phyloP scores from a whole-genome alignment of 2,797 vertebrate species.

The Atherinosoma microstoma region DNA sequence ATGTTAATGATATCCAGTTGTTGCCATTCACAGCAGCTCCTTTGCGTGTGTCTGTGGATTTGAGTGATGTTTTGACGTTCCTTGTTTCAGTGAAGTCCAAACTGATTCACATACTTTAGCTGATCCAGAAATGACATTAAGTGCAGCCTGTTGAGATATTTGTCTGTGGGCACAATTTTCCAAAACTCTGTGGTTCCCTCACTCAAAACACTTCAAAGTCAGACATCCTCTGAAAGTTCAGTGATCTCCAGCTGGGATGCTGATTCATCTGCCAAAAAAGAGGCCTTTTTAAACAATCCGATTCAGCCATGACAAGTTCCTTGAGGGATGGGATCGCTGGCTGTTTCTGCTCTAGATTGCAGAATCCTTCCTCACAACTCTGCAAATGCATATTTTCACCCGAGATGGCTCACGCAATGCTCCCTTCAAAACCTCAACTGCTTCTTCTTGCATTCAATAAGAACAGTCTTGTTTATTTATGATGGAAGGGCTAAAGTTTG shows the following conservation, averaged over 20 bases:
- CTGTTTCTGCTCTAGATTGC: background rate
- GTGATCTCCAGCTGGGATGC: constrained; percentile 10
- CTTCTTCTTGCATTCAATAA: background rate
- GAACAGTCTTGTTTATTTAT: background rate
- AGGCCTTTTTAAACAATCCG: background rate
- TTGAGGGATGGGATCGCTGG: background rate
- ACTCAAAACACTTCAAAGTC: constrained; percentile 4
- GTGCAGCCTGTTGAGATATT: background rate
- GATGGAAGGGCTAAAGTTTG: background rate
- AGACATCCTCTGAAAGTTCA: background rate
- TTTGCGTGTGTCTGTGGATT: constrained; percentile 7
- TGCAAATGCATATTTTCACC: background rate
- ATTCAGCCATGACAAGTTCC: background rate
- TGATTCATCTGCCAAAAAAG: constrained; percentile 12
- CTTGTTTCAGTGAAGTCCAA: constrained; percentile 3
- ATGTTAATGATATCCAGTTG: background rate
- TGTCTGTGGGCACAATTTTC: constrained; percentile 5
- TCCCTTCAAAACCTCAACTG: background rate
- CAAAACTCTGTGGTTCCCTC: background rate
- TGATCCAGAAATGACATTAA: constrained; percentile 9
- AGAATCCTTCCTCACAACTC: background rate
- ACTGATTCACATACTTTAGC: background rate
- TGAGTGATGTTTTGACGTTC: constrained; percentile 12
- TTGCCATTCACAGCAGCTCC: too few relatives aligned
- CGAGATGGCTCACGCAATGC: background rate